These are phyloP conservation scores for Orchestia grillus DNA, from an alignment of 1,140 invertebrate species.

Conservation along the genomic window DNA sequence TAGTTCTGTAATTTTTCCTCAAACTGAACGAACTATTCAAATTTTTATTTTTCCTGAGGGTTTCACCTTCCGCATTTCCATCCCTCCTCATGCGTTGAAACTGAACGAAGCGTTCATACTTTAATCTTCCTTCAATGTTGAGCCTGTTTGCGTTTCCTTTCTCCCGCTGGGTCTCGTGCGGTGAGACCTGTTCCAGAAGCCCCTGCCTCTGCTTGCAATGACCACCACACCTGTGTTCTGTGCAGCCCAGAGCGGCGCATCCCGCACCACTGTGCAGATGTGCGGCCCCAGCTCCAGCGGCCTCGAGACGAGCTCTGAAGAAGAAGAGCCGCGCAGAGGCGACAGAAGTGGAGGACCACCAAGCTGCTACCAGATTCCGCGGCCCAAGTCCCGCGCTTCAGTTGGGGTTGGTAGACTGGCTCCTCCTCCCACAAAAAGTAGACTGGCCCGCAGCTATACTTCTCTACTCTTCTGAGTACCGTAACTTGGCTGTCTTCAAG, in stretches of 20 bases:
- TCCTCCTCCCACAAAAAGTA: slow-evolving; percentile 28
- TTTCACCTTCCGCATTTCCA: too few species aligned
- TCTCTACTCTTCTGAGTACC: slow-evolving; percentile 46
- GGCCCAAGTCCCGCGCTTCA: slow-evolving; percentile 43
- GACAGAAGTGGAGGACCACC: neutral
- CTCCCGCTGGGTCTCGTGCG: too few species aligned
- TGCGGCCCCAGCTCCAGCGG: neutral
- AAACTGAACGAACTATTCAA: too few species aligned
- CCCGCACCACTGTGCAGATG: slow-evolving; percentile 1
- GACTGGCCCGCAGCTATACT: slow-evolving; percentile 48
- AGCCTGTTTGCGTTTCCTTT: too few species aligned
- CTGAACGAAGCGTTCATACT: too few species aligned
- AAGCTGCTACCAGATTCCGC: slow-evolving; percentile 6
- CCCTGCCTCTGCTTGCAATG: too few species aligned
- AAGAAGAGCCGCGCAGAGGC: neutral
- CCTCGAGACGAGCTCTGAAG: slow-evolving; percentile 35
- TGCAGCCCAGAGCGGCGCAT: slow-evolving; percentile 37
- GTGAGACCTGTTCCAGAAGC: too few species aligned
- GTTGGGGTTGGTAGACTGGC: slow-evolving; percentile 52
- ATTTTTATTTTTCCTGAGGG: too few species aligned
- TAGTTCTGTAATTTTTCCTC: too few species aligned
- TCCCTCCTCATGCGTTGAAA: too few species aligned
- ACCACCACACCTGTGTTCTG: too few species aligned
- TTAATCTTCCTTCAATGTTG: too few species aligned
- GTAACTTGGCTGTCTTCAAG: slow-evolving; percentile 22